Base-by-base conservation (phyloP, 2,113 vertebrate species). In the Xenopus laevis region DNA sequence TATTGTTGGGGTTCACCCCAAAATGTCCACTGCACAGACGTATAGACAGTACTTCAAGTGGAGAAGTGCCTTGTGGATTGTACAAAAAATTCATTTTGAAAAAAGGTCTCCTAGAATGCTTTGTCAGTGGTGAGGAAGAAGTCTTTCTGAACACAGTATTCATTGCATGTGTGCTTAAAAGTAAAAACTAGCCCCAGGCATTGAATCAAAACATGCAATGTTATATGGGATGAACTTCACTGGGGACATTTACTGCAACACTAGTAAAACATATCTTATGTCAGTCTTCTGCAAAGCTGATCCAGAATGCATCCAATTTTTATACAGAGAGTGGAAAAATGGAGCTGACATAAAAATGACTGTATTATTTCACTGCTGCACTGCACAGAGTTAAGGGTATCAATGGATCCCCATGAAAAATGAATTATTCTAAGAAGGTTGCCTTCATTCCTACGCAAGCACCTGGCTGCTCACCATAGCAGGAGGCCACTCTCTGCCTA, bases 401-500 rank as follows among this genome's bases (percentile, higher is more conserved):
- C 9, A 23, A 10, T 60, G 18, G 58, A 27, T 60, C 58, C 18
- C 58, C 21, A 60, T 60, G 58, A 20, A 60, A 60, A 60, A 27
- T 60, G 58, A 23, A 60, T 60, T 60, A 60, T 60, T 60, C 7
- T 60, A 60, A 60, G 58, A 67, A 50, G 18, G 9, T 10, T 33
- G 23, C 4, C 16, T 30, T 7, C 13, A 33, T 4, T 30, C 1
- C 9, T 10, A 3, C 59, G 10, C 23, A 40, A 33, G 61, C 61
- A 64, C 30, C 30, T 64, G 61, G 61, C 61, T 64, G 23, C 12
- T 40, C 15, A 64, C 7, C 16, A 64, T 27, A n/a, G 61, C 15
- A 64, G 30, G 16, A n/a, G 61, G 61, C 44, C 61, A 64, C 2
- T 13, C 61, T 64, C 27, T 64, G 61, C 61, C 61, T 64, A 64